These are phyloP conservation scores for Pluvianellus socialis DNA, from an alignment of 2,113 vertebrate species.

Conservation along the genomic window DNA sequence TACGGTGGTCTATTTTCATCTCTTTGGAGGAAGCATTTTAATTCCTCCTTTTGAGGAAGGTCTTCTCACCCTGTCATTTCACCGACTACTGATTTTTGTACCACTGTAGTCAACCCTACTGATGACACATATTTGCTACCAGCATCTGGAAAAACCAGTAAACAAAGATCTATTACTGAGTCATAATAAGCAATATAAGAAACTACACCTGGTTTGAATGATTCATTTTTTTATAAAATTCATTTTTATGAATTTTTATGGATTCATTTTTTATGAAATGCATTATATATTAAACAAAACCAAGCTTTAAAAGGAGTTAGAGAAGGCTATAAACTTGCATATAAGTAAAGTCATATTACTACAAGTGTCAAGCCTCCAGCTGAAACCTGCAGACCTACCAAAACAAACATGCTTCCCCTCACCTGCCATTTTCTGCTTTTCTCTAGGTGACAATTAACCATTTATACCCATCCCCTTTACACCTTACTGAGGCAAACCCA, in stretches of 20 bases:
- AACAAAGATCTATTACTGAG: neutral
- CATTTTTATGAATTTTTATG: no score
- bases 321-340: neutral
- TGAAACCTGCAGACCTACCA: neutral
- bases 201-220: neutral
- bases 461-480: neutral
- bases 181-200: neutral
- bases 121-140: neutral
- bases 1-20: neutral
- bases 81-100: neutral
- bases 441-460: neutral
- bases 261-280: neutral
- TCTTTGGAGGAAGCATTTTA: neutral
- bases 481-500: neutral
- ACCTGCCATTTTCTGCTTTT: neutral
- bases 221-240: neutral
- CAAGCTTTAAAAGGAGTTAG: neutral
- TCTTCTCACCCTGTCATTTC: neutral
- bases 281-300: neutral
- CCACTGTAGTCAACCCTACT: neutral
- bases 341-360: neutral
- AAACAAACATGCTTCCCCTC: neutral
- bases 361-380: neutral
- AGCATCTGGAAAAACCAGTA: neutral
- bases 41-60: neutral